These are phyloP conservation scores for Blastobasis adustella DNA, from an alignment of 2,888 invertebrate genomes.

Conservation along the genomic window DNA sequence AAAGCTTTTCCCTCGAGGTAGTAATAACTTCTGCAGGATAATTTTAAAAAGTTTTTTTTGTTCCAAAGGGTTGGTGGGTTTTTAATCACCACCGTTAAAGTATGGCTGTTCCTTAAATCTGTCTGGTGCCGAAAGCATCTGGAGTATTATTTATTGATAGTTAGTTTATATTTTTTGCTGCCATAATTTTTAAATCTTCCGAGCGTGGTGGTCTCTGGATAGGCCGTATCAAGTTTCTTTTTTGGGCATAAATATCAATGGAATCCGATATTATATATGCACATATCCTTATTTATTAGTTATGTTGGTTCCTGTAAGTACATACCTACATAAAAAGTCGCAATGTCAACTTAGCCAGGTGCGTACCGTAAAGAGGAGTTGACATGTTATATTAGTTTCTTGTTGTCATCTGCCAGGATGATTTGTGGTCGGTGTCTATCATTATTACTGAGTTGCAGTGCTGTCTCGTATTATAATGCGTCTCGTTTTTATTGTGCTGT, in stretches of 20 bases:
- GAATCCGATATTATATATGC: no score
- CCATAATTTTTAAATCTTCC: conserved; percentile 41
- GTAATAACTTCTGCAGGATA: no score
- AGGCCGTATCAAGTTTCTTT: conserved; percentile 48
- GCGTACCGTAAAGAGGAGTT: conserved; percentile 1
- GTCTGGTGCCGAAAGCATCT: conserved; percentile 35
- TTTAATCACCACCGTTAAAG: not conserved
- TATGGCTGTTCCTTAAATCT: conserved; percentile 2
- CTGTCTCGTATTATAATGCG: conserved; percentile 6
- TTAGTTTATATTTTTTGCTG: conserved; percentile 37
- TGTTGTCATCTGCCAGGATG: conserved; percentile 2
- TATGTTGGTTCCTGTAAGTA: no score
- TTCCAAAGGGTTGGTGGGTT: no score
- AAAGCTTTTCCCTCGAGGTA: no score
- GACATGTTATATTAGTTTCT: conserved; percentile 4
- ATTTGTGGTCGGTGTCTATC: conserved; percentile 7
- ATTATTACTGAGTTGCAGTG: conserved; percentile 11
- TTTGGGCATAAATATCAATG: no score
- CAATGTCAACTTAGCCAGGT: not conserved
- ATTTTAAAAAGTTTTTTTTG: no score
- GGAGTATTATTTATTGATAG: conserved; percentile 42
- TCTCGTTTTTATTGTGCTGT: conserved; percentile 13
- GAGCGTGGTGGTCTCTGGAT: conserved; percentile 36
- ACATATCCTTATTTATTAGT: no score
- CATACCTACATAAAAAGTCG: no score